These are phyloP conservation scores for Leptonema lineaticorne DNA, from an alignment of 1,140 invertebrate species.

Conservation along the genomic window DNA sequence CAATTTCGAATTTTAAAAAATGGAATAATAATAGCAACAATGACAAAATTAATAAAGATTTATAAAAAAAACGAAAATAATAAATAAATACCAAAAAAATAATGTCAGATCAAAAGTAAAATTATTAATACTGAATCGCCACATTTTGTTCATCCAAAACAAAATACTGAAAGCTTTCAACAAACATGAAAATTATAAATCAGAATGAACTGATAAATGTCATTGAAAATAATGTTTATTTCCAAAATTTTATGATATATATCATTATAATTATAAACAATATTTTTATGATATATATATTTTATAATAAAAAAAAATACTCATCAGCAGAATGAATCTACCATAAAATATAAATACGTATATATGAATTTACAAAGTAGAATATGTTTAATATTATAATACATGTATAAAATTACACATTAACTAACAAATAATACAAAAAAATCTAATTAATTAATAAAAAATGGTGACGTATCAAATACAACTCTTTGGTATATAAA, in stretches of 20 bases:
- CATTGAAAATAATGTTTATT: background rate
- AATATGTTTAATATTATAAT: slow-evolving; percentile 22
- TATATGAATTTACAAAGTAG: background rate
- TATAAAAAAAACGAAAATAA: background rate
- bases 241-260: background rate
- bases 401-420: slow-evolving; percentile 19
- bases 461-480: slow-evolving; percentile 35
- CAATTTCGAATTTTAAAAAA: background rate
- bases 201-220: background rate
- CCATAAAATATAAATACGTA: background rate
- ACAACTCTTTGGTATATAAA: slow-evolving; percentile 40
- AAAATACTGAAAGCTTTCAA: background rate
- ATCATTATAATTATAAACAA: background rate
- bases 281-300: background rate
- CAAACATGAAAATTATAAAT: background rate
- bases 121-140: background rate
- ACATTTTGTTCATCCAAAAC: background rate
- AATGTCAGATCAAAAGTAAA: slow-evolving; percentile 4
- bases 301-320: background rate
- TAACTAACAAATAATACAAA: slow-evolving; percentile 14
- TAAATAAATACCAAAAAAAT: background rate
- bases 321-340: background rate
- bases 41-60: background rate
- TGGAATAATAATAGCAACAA: too few species aligned
- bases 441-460: slow-evolving; percentile 10